These are phyloP conservation scores for Nettapus auritus DNA, from an alignment of 2,113 vertebrate genomes.

Conservation along the genomic window DNA sequence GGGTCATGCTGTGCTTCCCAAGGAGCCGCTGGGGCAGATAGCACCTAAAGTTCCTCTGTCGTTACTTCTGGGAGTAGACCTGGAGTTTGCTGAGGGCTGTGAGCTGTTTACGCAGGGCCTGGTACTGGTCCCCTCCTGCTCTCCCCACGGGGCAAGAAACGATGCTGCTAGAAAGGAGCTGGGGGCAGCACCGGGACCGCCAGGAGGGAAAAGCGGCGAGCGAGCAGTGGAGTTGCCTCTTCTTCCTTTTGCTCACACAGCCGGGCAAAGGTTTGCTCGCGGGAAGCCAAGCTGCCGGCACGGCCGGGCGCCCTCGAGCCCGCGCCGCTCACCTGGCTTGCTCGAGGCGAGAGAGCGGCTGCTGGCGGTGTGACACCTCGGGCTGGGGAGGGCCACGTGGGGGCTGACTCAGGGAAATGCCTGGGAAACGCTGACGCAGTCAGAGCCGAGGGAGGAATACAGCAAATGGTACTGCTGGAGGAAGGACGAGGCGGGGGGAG, in stretches of 20 bases:
- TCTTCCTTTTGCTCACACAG: neutral
- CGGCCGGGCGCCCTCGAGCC: neutral
- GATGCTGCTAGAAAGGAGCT: no score
- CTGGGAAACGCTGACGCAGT: neutral
- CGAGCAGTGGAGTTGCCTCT: neutral
- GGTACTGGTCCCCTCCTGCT: neutral
- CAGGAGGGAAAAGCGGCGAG: neutral
- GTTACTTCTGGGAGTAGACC: neutral
- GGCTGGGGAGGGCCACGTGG: neutral
- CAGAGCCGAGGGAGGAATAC: no score
- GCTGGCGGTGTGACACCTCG: neutral
- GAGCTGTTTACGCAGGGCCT: neutral
- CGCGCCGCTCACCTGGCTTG: fast-evolving
- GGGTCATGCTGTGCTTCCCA: no score
- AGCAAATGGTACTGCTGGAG: neutral
- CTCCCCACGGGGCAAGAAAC: no score
- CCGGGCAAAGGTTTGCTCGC: neutral
- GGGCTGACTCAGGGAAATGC: neutral
- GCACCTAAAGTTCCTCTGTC: neutral
- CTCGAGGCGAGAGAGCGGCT: neutral
- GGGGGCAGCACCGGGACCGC: neutral
- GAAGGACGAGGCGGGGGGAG: neutral
- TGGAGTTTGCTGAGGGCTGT: neutral
- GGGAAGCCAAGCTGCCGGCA: neutral
- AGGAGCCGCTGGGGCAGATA: neutral